Base-by-base conservation (phyloP, 2,797 vertebrate species). In the Sebastes flavidus region DNA sequence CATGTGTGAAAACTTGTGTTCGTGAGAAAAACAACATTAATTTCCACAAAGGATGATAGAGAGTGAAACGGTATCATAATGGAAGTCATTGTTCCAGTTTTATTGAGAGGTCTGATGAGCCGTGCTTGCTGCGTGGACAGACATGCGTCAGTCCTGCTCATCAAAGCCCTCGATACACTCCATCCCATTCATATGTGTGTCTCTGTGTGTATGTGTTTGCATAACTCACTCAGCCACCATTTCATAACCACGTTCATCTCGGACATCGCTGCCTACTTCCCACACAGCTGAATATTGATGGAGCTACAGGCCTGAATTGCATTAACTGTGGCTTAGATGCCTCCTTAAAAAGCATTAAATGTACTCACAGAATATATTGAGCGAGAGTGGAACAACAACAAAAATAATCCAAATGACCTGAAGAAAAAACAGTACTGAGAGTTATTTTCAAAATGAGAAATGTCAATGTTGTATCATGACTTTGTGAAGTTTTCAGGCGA, bases 211-310 rank as follows among this genome's bases (percentile, higher is more conserved):
- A 16, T 78, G 78, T 85, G 86, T 91, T 92, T 93, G 89, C 86
- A 71, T 91, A 89, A 93, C 84, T 85, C 78, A 84, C 91, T 93
- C 89, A 83, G 80, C 66, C 81, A 60, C 3, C 20, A 80, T 91
- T 92, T 94, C 83, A 89, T 92, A 90, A 91, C 80, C n/a, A 8
- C 20, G 22, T 80, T 87, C 81, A 76, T 80, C 69, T 83, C 38
- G 74, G 81, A 88, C 84, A 81, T 77, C 27, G 81, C 62, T 77
- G 83, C 90, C 78, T 77, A 9, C 90, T 88, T 90, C 90, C 92
- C 88, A 91, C 91, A 87, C 84, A 68, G 77, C 65, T 73, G 85
- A 91, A 87, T 89, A 85, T 78, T 86, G 87, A 90, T 87, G 82
- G 75, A 74, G 82, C 65, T 27, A n/a, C 63, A 67, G 72, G 87